Base-by-base conservation (phyloP, 2,888 invertebrate species). In the Anthoptus insignis region DNA sequence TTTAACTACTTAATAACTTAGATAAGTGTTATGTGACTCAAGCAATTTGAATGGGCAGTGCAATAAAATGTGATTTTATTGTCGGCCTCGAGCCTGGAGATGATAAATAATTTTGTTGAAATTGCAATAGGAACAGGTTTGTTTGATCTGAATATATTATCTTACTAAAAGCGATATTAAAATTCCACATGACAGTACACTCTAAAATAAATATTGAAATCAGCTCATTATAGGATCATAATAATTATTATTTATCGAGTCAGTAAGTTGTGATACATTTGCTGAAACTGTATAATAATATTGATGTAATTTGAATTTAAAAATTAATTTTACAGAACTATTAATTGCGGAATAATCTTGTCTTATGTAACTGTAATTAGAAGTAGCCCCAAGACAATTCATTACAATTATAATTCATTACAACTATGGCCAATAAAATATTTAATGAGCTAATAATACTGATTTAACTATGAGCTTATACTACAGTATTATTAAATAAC, bases 1-100 rank as follows among this genome's bases (percentile, higher is more conserved):
- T 81, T 77, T 73, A 76, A n/a, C 76, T 81, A 63, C 45, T 49
- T 63, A 60, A 42, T 42, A 42, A n/a, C 34, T 54, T 54, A n/a
- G n/a, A n/a, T n/a, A 21, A 42, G 29, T 39, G 50, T 11, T 59
- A 52, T 11, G 21, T 49, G 27, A 49, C 22, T 9, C 8, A 45
- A 56, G 58, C 57, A 29, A 37, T 53, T 39, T 22, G 19, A 50
- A 37, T 39, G 61, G 64, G 66, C 65, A 65, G 59, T 65, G 57
- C 32, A 24, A 57, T 64, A 59, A 16, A 54, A 58, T 63, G 54
- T 59, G 47, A 61, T 63, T 32, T 64, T 69, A 69, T 69, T 69
- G 69, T 69, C 65, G 42, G 49, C 56, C 34, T 14, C 13, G 11
- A 39, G 24, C 24, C 54, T 21, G n/a, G 14, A 13, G 57, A 64